Evolutionary conservation across 2,888 invertebrate genomes (phyloP).

Genomic region (Macroteleia sp.): DNA sequence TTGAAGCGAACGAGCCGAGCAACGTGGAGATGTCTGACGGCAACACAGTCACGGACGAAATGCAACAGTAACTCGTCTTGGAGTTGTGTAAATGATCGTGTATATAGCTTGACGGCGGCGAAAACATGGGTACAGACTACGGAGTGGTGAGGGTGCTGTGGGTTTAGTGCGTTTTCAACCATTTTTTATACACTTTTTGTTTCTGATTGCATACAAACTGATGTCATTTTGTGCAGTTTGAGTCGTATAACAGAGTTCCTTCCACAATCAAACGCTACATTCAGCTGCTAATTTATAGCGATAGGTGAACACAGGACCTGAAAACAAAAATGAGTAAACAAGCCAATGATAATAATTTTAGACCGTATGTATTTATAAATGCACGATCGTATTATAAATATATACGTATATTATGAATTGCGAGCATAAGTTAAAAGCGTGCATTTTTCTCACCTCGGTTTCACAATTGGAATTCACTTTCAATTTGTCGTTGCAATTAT

Average conservation of each 20-base stretch:
- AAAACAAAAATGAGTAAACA: constrained; percentile 7
- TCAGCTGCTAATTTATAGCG: constrained; percentile 78
- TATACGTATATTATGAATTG: constrained; percentile 25
- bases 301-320: constrained; percentile 82
- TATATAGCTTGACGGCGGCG: constrained; percentile 65
- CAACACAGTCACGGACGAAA: constrained; percentile 3
- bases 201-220: not conserved
- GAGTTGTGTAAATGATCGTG: constrained; percentile 55
- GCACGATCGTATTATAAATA: constrained; percentile 40
- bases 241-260: constrained; percentile 66
- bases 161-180: constrained; percentile 69
- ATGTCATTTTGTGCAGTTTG: constrained; percentile 27
- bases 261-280: constrained; percentile 61
- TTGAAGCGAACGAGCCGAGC: not conserved
- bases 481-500: too few species aligned
- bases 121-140: constrained; percentile 13
- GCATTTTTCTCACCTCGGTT: too few species aligned
- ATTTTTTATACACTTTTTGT: not conserved
- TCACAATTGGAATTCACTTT: too few species aligned
- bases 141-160: constrained; percentile 72
- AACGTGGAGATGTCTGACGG: not conserved
- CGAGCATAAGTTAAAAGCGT: too few species aligned
- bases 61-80: constrained; percentile 7
- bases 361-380: not conserved
- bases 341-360: constrained; percentile 1